Base-by-base conservation (phyloP, 1,140 invertebrate species). In the Zaprionus nigranus region DNA sequence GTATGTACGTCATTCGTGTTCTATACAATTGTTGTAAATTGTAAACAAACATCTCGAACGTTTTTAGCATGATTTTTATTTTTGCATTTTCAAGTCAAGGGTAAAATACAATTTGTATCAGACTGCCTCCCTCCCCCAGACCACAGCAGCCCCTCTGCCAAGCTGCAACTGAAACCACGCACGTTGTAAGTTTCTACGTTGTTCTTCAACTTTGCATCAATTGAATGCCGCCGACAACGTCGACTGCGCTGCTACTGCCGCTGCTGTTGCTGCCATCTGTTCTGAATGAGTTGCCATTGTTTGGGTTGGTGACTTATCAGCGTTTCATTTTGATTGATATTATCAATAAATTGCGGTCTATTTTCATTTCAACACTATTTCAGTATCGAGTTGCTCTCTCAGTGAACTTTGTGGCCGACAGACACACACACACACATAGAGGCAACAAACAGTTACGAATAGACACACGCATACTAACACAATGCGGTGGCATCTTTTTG, bases 401-500 rank as follows among this genome's bases (percentile, higher is more conserved):
- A 83, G 58, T 87, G 83, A 87, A 87, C 83, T 87, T 87, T 88
- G 78, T 68, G 78, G 84, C 70, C 66, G 36, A 40, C 34, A 49
- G n/a, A 59, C 36, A 62, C 30, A 59, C 53, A 75, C 26, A 81
- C 38, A 81, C 62, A 40, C 11, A 46, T 12, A 61, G 34, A 67
- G 36, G 62, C 20, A 64, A 58, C 30, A 65, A 22, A 61, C 22
- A 51, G 24, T 49, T 38, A 59, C 20, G 36, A 30, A 59, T 20
- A 17, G 28, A 66, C 7, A 57, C 20, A 60, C 46, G 22, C 49
- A 65, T 57, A 78, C 69, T 74, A 40, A 53, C 61, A 72, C 67
- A 79, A 67, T 69, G 78, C 74, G 78, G 80, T 88, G 81, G 84
- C 84, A 88, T 90, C 85, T 84, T 90, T 86, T 88, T 88, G 85